Evolutionary conservation across 2,888 invertebrate genomes (phyloP), one percentile per base, ranked within the genome.

Genomic region (Caenorhabditis sp.): DNA sequence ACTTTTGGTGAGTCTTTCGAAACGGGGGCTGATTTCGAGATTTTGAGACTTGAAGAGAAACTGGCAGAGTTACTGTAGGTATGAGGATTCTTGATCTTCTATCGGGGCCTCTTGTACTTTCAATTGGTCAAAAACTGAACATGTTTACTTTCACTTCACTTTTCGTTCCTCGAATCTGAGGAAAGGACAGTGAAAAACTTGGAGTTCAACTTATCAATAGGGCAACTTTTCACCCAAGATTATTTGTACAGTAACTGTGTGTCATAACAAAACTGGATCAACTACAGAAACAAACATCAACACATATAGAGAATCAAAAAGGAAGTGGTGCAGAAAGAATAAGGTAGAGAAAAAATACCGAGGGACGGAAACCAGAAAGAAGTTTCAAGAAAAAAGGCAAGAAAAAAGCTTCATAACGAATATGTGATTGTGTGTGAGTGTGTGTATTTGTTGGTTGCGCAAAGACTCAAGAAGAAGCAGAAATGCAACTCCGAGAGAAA

Each of bases 381-480:
- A 51, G 68, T 68, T 54, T 68, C 54, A 54, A 68, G 54, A 26
- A 54, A 41, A 24, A 12, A 38, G 12, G 12, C 10, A 38, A 68
- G 38, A 68, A 68, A 75, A 76, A 76, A 68, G 74, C 74, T 74
- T 74, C 59, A 58, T 56, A 68, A 68, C 68, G 68, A 76, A 76
- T 68, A 76, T 68, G 76, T 76, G 76, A 68, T 76, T 76, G 68
- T 68, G 68, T 59, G 68, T 59, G 68, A 47, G 75, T 75, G 75
- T 68, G 75, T 75, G 75, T 75, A 59, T 68, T 76, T 76, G 59
- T 59, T 59, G 68, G 76, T 68, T 61, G 76, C 68, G 68, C 76
- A 76, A 59, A 56, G 76, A 75, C 76, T 76, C 76, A 76, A 76
- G 68, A 73, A 72, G 61, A 44, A 66, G 63, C 61, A 73, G 73